Base-by-base conservation (phyloP, 2,797 vertebrate species). In the Momotus momota region DNA sequence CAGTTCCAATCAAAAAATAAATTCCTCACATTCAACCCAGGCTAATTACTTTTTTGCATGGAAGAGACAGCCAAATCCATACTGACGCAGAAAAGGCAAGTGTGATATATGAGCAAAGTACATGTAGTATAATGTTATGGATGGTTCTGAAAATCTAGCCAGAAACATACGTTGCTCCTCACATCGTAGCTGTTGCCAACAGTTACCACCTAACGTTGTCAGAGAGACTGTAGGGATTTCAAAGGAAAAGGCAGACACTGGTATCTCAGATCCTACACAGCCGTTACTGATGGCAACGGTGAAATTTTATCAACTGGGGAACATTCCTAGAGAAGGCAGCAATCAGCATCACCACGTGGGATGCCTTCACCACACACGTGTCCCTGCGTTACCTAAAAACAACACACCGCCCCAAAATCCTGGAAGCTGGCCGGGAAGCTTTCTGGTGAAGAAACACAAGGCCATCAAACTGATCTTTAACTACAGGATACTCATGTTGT, bases 151-250 rank as follows among this genome's bases (percentile, higher is more conserved):
- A 91, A 93, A 94, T 14, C 58, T 27, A 86, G 88, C 91, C 90
- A 91, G 94, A 90, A 94, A n/a, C 81, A 66, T 25, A 79, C 77
- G 45, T 73, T 23, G 35, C 89, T 94, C 85, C 90, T 72, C 81
- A 87, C 95, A 31, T 88, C 15, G 7, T 26, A 41, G 81, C 87
- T 65, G 92, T 88, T 96, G 95, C 95, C 94, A 95, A 65, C 87
- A 93, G 96, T 41, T 91, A 94, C 94, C 89, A 96, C 93, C 87
- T 93, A 86, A 86, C 74, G 94, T 0, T 92, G 84, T 40, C 81
- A 83, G 92, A 94, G 84, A 78, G 31, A 2, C 75, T 69, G 85
- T 72, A 82, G 65, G 0, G 84, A 75, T 93, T 67, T 93, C 77
- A 73, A 67, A 95, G 88, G 86, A 16, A 71, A 74, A 84, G 65